Evolutionary conservation across 1,140 invertebrate species (phyloP).

Genomic region (Zelostemma sp.): DNA sequence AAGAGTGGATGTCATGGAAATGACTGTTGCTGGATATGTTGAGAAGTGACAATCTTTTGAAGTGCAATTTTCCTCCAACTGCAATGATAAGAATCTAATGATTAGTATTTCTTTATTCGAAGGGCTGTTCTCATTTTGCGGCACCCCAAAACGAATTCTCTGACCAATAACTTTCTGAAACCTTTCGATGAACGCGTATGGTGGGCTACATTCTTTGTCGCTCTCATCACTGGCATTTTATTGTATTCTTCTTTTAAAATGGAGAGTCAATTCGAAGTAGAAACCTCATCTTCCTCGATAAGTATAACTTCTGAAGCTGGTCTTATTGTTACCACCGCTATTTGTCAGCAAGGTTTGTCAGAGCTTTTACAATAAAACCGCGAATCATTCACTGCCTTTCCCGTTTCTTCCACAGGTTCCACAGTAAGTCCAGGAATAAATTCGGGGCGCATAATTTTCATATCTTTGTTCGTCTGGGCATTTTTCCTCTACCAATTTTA

Average conservation of each 20-base stretch:
- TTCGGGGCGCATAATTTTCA: conserved; percentile 73
- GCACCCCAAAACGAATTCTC: conserved; percentile 73
- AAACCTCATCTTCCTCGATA: conserved; percentile 9
- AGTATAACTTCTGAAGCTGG: conserved; percentile 45
- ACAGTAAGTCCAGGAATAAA: conserved; percentile 66
- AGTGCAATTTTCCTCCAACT: neutral
- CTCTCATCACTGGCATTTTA: conserved; percentile 43
- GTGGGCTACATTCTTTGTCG: conserved; percentile 40
- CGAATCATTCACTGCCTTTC: too few species aligned
- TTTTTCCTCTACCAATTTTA: conserved; percentile 80
- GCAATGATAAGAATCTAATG: too few species aligned
- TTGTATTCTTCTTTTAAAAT: conserved; percentile 42
- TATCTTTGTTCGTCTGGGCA: conserved; percentile 75
- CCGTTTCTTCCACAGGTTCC: conserved; percentile 62
- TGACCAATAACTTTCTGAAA: conserved; percentile 69
- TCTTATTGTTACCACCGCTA: conserved; percentile 64
- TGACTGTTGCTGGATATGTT: conserved; percentile 73
- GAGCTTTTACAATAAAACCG: neutral
- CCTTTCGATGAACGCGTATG: conserved; percentile 51
- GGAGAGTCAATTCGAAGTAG: conserved; percentile 14
- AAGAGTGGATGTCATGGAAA: conserved; percentile 73
- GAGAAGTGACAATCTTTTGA: conserved; percentile 63
- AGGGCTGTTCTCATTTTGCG: conserved; percentile 76
- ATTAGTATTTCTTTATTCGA: neutral
- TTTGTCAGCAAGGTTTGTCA: conserved; percentile 71